Base-by-base conservation (phyloP, 2,113 vertebrate species). In the Cebus imitator region DNA sequence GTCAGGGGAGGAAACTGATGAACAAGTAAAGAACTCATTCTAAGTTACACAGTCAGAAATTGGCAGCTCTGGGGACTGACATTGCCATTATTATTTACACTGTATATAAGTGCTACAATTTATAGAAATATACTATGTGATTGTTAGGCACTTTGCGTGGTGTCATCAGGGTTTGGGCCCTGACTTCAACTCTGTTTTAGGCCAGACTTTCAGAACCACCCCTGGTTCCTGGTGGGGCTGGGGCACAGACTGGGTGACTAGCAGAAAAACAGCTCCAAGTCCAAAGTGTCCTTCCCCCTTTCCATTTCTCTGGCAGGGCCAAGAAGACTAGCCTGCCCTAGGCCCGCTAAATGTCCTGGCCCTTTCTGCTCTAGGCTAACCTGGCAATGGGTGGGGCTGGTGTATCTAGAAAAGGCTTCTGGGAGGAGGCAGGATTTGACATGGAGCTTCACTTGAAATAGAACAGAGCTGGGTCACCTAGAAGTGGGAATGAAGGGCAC, bases 1-100 rank as follows among this genome's bases (percentile, higher is more conserved):
- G 72, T 92, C n/a, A 48, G 58, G 50, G 81, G 81, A 92, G 72
- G 79, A 55, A 93, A 87, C 52, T 25, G 93, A 96, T 57, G 93
- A 87, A 66, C 82, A 80, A 0, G 0, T 9, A 0, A 23, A 48
- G 55, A 45, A 45, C 0, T 10, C 32, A 61, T 75, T 91, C 13
- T 9, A 52, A 94, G 94, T 48, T 37, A 72, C 58, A 35, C 10
- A 86, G 94, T 14, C 72, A 84, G 79, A 76, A 35, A 55, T 16
- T 13, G 30, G 45, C 18, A 32, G 55, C 73, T 16, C 86, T 6
- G 35, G 32, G 40, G 40, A 40, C 45, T 50, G 78, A 50, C 37
- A 0, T 20, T 45, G 37, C 9, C 61, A 9, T 57, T 66, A 64
- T 73, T 50, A 70, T 64, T 94, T 40, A 84, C 43, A 13, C 45